Evolutionary conservation across 2,113 vertebrate genomes (phyloP), one percentile per base, ranked within the genome.

Genomic region (Melanerpes formicivorus): DNA sequence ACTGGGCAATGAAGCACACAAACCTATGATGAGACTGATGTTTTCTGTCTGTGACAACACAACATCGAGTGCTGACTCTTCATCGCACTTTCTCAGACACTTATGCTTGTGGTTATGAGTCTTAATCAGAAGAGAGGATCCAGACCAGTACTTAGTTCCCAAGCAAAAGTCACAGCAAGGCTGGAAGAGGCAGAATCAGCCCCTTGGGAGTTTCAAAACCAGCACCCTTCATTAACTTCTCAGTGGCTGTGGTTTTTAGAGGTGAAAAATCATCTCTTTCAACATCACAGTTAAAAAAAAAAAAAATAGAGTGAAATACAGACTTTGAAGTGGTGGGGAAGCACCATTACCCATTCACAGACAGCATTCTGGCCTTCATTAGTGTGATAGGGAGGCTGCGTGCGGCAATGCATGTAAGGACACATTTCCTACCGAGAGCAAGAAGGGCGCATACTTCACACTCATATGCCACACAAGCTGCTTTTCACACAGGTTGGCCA

Each of bases 281-380:
- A 92, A 94, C 84, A 95, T 66, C 84, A 86, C 6, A 1, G 26
- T 54, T 13, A 9, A 79, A 80, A 84, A 92, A 84, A 80, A 52
- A 9, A 4, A 40, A 40, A 40, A 37, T 46, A 52, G 50, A 71
- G 46, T 60, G 46, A 93, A 95, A 82, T 32, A 55, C 6, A 27
- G 71, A 73, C 93, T 95, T 95, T 93, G 92, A 96, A 95, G 93
- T 95, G 95, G 90, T 95, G 60, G 86, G 80, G 83, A 94, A 79
- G 71, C 27, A 84, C 84, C 59, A 92, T 94, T 91, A 95, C 73
- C 85, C 93, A 58, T 78, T 84, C 92, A 74, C 54, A 95, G 93
- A 88, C 42, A 1, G 83, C 58, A 91, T 72, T 77, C 87, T 95
- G 90, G 42, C 16, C 5, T 86, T 93, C 70, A 25, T 70, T 72